These are phyloP conservation scores for Sympetrum striolatum DNA, from an alignment of 2,888 invertebrate genomes.

Conservation along the genomic window DNA sequence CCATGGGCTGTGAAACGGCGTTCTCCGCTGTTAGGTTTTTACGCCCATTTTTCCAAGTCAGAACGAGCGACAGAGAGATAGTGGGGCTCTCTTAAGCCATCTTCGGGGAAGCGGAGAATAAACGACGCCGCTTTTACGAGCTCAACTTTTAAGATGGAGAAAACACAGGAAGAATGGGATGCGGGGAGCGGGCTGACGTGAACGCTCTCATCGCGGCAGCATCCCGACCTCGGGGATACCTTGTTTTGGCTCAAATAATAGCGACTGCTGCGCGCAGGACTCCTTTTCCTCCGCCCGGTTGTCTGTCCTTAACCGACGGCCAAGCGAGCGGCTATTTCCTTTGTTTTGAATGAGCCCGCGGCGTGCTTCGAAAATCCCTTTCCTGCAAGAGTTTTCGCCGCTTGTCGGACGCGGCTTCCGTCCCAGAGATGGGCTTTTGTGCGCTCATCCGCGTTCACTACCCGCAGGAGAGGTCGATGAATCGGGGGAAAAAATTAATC, in stretches of 20 bases:
- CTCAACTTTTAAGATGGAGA: not conserved
- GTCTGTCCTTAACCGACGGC: not conserved
- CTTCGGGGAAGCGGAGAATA: not conserved
- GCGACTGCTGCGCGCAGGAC: not conserved
- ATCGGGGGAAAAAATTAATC: not conserved
- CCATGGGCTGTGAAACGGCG: no score
- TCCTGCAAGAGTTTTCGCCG: not conserved
- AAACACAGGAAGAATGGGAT: not conserved
- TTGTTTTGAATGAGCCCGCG: not conserved
- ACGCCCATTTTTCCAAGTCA: not conserved
- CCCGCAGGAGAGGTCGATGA: not conserved
- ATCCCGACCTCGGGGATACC: not conserved
- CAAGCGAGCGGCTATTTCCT: not conserved
- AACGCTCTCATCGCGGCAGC: not conserved
- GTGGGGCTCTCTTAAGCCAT: not conserved
- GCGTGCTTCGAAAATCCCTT: not conserved
- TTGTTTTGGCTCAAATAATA: not conserved
- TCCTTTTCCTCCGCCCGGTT: not conserved
- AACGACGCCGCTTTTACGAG: not conserved
- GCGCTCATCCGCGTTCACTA: not conserved
- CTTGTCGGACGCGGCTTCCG: not conserved
- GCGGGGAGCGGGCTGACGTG: not conserved
- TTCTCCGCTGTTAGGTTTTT: no score
- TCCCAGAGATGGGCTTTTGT: not conserved
- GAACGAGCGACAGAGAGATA: not conserved